Conservation (phyloP, 1,140 invertebrate genomes). For the Bombus cullumanus region DNA sequence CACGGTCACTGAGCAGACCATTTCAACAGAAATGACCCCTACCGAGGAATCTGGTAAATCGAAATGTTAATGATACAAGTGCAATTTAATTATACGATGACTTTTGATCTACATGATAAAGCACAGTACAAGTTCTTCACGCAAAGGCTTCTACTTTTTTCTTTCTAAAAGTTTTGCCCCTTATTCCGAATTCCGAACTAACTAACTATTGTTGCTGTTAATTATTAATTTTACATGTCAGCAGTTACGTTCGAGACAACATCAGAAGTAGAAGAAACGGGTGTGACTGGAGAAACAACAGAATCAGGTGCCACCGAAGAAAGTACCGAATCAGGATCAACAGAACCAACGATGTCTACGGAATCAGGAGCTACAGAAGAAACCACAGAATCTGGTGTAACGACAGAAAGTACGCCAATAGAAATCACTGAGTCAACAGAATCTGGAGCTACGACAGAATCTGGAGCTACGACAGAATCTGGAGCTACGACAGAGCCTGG, state of each 20-base stretch:
- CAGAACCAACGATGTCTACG: neutral
- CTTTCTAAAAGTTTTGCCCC: neutral
- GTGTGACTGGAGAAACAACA: constrained; percentile 26
- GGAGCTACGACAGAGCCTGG: constrained; percentile 59
- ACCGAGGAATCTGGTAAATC: constrained; percentile 34
- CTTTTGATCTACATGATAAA: too few species aligned
- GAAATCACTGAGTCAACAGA: constrained; percentile 39
- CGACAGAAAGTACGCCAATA: neutral
- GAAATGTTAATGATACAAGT: neutral
- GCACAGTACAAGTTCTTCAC: too few species aligned
- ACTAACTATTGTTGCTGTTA: neutral
- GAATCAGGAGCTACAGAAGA: neutral
- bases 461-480: constrained; percentile 53
- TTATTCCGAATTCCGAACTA: neutral
- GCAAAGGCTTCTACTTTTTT: neutral
- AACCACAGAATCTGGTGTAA: neutral
- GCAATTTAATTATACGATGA: too few species aligned
- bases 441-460: constrained; percentile 59
- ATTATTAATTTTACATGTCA: neutral
- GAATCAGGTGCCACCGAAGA: constrained; percentile 24
- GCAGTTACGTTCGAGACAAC: neutral
- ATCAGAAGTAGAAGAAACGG: neutral
- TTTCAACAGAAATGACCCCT: constrained; percentile 49
- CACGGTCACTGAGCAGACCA: constrained; percentile 62
- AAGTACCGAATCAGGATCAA: neutral